Evolutionary conservation across 2,888 invertebrate genomes (phyloP), one percentile per base, ranked within the genome.

Genomic region (Epinotia nisella): DNA sequence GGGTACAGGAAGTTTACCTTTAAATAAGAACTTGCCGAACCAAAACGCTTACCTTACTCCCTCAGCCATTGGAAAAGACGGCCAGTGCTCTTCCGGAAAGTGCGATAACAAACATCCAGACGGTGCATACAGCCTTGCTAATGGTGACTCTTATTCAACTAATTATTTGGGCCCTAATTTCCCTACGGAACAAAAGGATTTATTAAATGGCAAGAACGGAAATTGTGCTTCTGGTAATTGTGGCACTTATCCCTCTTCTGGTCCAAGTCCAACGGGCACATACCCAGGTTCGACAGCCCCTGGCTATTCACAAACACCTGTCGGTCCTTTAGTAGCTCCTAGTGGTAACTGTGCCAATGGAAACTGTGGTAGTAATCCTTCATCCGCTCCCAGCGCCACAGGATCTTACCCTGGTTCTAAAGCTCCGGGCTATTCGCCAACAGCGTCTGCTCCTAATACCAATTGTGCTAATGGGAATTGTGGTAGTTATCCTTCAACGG

Each of bases 11-110:
- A 78, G 79, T n/a, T 75, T 74, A 41, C 84, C 84, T 9, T 79
- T 82, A 5, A 84, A 83, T 71, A 82, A 84, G 65, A 80, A 84
- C 66, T 81, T 81, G 24, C 82, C 85, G 17, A 79, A 78, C 64
- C 78, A 76, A 75, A 78, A 73, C 13, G 53, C 75, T n/a, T 74
- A 74, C 49, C 53, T 62, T n/a, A 58, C 24, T 41, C 71, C 74
- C 55, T 24, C 75, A 5, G 41, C 74, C 17, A 71, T 71, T 61
- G 72, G 51, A 19, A 77, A 75, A 51, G 74, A 59, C 49, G 29
- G 62, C 21, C 67, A 71, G 17, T 80, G 79, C 35, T 73, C 72
- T 45, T 65, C 76, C 58, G 76, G 75, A 58, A 74, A 75, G 39
- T 78, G 79, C 55, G 39, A 58, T 62, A 60, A 59, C n/a, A 67